Conservation (phyloP, 2,113 vertebrate species). For the Pelecanoides urinatrix region DNA sequence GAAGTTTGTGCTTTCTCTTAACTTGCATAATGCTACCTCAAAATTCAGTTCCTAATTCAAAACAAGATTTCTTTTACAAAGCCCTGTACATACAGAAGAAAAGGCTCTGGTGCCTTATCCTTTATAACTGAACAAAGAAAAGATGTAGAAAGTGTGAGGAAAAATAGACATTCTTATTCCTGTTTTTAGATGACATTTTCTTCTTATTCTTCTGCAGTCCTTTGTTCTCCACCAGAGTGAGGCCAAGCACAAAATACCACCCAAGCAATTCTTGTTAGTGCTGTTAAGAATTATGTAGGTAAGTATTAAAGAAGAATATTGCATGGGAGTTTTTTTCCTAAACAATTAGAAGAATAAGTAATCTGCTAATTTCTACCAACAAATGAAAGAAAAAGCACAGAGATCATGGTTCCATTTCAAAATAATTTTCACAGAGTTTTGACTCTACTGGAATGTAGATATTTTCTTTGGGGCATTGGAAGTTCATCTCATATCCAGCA, state of each 20-base stretch:
- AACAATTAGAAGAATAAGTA: neutral
- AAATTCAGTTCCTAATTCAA: neutral
- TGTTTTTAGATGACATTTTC: neutral
- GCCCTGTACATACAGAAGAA: neutral
- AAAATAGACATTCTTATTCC: neutral
- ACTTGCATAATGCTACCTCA: neutral
- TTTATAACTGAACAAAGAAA: neutral
- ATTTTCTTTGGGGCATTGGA: neutral
- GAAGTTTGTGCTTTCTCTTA: neutral
- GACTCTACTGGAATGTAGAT: neutral
- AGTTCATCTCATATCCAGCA: neutral
- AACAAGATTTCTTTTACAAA: neutral
- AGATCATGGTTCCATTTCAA: neutral
- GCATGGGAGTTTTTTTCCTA: neutral
- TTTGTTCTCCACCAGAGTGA: neutral
- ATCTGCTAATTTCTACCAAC: neutral
- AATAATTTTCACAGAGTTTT: neutral
- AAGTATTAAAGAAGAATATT: neutral
- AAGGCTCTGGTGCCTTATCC: neutral
- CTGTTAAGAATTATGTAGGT: neutral
- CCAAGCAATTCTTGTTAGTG: neutral
- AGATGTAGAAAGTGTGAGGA: neutral
- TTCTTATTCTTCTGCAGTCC: neutral
- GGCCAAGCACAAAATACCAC: neutral
- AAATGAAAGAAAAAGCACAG: neutral